Evolutionary conservation across 1,140 invertebrate species (phyloP), one percentile per base, ranked within the genome.

Genomic region (Sweltsa coloradensis): DNA sequence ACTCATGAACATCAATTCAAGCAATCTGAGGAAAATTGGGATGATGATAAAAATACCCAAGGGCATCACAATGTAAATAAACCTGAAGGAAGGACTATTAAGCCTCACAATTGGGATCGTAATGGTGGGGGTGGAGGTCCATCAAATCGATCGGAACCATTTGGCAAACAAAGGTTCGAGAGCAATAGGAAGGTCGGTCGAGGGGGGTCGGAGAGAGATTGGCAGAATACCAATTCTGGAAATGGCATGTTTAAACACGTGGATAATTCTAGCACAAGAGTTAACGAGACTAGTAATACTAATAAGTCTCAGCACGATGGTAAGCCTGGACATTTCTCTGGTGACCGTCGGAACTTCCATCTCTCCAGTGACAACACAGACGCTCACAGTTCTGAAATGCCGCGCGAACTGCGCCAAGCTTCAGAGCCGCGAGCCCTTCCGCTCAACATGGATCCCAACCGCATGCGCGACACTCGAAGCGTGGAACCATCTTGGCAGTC

Each of bases 391-490:
- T 27, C 18, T 29, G 21, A 25, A 45, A 16, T 49, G 42, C 27
- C 18, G 18, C 31, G 31, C 24, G 41, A 47, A 47, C 46, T 55
- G 42, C 44, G 58, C 26, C 57, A 73, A 66, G 69, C 68, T 41
- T 74, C 73, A 4, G 73, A 75, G 53, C 70, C 72, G 27, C 60
- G 69, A 44, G 62, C 57, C 54, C 55, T 60, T 52, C 57, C 59
- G 51, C 53, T 54, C 49, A 63, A 61, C 37, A 60, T 61, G 42
- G 63, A 63, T 51, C 56, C 58, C 37, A 63, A 66, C 58, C 61
- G 68, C 31, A 63, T 58, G 19, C 57, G 73, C 47, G 73, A 75
- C 51, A 70, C 71, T 41, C 61, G 71, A 31, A 75, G 71, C 51
- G 65, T 73, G 3, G 72, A 74, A 56, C 69, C 71, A 3, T 48